Conservation (phyloP, 2,797 vertebrate genomes). For the Pseudochirops corinnae region DNA sequence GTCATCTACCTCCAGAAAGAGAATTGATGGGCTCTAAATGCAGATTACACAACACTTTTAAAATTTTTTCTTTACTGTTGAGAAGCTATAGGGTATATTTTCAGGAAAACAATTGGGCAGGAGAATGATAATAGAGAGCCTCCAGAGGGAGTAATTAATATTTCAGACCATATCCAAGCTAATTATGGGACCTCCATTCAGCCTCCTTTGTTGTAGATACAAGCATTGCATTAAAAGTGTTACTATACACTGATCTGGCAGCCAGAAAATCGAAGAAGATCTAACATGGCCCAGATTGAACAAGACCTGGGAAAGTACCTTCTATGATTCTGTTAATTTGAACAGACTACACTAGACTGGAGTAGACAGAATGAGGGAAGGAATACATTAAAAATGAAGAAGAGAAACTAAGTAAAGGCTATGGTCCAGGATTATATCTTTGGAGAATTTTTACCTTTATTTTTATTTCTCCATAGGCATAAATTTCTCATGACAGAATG, state of each 20-base stretch:
- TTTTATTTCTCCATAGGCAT: not conserved
- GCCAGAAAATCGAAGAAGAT: not conserved
- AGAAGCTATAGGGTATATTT: not conserved
- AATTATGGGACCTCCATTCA: not conserved
- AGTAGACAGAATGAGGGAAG: not conserved
- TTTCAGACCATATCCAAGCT: not conserved
- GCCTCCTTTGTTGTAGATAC: not conserved
- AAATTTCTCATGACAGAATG: not conserved
- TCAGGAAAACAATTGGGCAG: not conserved
- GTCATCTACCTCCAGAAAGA: not conserved
- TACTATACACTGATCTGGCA: not conserved
- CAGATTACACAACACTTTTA: not conserved
- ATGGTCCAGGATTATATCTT: not conserved
- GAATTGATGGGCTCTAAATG: not conserved
- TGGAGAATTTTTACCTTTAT: not conserved
- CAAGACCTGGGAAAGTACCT: not conserved
- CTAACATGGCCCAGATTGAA: not conserved
- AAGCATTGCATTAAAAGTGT: not conserved
- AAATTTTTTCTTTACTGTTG: not conserved
- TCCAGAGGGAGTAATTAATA: not conserved
- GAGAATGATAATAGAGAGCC: not conserved
- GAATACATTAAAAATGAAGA: not conserved
- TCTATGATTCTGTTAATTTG: not conserved
- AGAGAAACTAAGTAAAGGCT: conserved; percentile 11
- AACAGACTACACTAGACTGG: not conserved